phyloP scores from a whole-genome alignment of 1,140 invertebrate genomes.

The Drosophila virilis region DNA sequence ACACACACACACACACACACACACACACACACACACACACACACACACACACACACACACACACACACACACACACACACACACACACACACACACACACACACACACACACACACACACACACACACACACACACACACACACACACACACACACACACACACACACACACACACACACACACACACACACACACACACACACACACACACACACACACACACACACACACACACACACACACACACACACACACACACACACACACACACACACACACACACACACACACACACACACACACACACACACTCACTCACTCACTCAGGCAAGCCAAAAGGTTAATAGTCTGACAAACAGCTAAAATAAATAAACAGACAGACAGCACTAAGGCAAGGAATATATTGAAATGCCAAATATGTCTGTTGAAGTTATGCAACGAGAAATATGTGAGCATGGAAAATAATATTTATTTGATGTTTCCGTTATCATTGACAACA shows the following conservation, averaged over 20 bases:
- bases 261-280: conserved; percentile 6
- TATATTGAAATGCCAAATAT: conserved; percentile 47
- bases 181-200: conserved; percentile 6
- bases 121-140: conserved; percentile 8
- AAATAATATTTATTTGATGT: conserved; percentile 81
- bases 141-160: conserved; percentile 7
- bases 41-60: conserved; percentile 8
- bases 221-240: conserved; percentile 7
- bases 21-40: conserved; percentile 6
- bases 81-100: conserved; percentile 6
- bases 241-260: conserved; percentile 6
- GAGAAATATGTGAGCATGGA: conserved; percentile 24
- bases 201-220: conserved; percentile 8
- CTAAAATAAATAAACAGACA: conserved; percentile 14
- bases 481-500: conserved; percentile 53
- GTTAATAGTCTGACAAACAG: conserved; percentile 16
- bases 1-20: conserved; percentile 6
- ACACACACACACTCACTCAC: conserved; percentile 3
- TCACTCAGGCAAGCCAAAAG: conserved; percentile 19
- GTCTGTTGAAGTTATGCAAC: conserved; percentile 34
- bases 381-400: conserved; percentile 43
- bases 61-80: conserved; percentile 7
- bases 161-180: conserved; percentile 6
- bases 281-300: conserved; percentile 8
- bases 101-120: conserved; percentile 6